Evolutionary conservation across 2,113 vertebrate species (phyloP).

Genomic region (Myrmecophaga tridactyla): DNA sequence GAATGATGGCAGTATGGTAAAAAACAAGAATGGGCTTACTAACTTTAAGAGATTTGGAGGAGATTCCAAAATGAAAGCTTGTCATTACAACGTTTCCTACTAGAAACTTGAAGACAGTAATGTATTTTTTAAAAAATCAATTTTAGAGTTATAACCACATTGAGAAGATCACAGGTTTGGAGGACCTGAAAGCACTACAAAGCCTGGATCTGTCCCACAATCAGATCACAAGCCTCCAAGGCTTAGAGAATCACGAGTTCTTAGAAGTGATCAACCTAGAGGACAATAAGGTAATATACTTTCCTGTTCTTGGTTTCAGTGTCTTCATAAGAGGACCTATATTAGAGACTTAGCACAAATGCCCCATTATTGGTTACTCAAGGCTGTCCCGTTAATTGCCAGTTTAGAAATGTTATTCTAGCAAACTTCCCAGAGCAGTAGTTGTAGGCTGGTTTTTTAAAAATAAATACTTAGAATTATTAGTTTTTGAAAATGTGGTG

Average conservation of each 20-base stretch:
- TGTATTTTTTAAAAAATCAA: conserved; percentile 9
- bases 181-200: conserved; percentile 84
- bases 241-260: conserved; percentile 86
- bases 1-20: not conserved
- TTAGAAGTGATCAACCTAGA: conserved; percentile 89
- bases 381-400: not conserved
- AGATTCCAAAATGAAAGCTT: not conserved
- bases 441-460: not conserved
- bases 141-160: conserved; percentile 91
- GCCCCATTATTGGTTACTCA: not conserved
- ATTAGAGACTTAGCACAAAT: not conserved
- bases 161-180: conserved; percentile 85
- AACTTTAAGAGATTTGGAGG: not conserved
- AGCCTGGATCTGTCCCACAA: conserved; percentile 91
- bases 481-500: not conserved
- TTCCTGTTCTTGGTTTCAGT: not conserved
- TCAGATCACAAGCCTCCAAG: conserved; percentile 87
- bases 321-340: not conserved
- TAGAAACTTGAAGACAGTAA: not conserved
- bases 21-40: not conserved
- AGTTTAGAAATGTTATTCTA: not conserved
- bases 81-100: not conserved
- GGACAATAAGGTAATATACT: conserved; percentile 88
- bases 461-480: not conserved
- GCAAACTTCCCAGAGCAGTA: not conserved